Conservation (phyloP, 2,888 invertebrate species). For the Drosophila demipolita region DNA sequence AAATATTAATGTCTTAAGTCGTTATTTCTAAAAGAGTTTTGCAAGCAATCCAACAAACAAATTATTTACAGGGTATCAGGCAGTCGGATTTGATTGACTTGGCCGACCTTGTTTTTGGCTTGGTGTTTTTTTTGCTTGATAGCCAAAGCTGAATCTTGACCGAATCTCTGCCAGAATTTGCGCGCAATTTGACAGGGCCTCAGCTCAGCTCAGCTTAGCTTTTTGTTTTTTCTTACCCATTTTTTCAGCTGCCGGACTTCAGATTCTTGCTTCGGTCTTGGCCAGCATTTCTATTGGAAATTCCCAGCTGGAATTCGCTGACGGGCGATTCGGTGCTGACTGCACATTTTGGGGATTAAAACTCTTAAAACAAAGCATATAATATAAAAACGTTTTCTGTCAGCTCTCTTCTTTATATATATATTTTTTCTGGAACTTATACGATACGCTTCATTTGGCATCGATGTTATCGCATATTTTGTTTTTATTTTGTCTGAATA, state of each 20-base stretch:
- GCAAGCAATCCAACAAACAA: background rate
- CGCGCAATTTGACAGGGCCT: slow-evolving; percentile 76
- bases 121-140: slow-evolving; percentile 24
- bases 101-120: slow-evolving; percentile 16
- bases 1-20: background rate
- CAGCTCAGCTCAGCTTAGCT: slow-evolving; percentile 16
- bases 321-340: slow-evolving; percentile 39
- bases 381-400: slow-evolving; percentile 21
- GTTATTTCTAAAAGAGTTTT: background rate
- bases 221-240: slow-evolving; percentile 16
- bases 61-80: background rate
- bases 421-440: slow-evolving; percentile 51
- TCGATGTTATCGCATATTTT: slow-evolving; percentile 64
- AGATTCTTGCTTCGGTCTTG: slow-evolving; percentile 28
- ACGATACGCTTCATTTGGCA: slow-evolving; percentile 72
- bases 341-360: slow-evolving; percentile 16
- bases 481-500: slow-evolving; percentile 71
- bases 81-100: background rate
- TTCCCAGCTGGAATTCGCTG: slow-evolving; percentile 39
- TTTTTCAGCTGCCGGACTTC: slow-evolving; percentile 46
- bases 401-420: background rate
- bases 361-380: slow-evolving; percentile 19
- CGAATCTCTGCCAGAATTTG: slow-evolving; percentile 74
- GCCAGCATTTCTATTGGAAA: slow-evolving; percentile 61
- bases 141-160: slow-evolving; percentile 50